These are phyloP conservation scores for Heliocidaris tuberculata DNA, from an alignment of 35 echinoderm and acorn worm genomes.

Conservation along the genomic window DNA sequence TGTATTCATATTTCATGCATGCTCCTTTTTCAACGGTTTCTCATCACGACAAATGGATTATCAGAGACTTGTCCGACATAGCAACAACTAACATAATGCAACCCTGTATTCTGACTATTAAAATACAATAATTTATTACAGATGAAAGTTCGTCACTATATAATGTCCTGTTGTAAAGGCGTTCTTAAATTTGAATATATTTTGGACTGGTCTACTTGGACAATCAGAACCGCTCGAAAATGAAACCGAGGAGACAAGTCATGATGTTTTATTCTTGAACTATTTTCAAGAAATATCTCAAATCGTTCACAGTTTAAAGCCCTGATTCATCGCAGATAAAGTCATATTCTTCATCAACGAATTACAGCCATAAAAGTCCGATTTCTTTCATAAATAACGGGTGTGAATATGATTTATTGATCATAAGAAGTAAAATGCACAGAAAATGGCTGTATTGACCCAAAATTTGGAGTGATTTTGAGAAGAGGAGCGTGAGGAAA, in stretches of 20 bases:
- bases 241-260: background rate
- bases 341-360: slow-evolving; percentile 10
- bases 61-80: too few species aligned
- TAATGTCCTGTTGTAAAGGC: too few species aligned
- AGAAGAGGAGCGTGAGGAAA: slow-evolving; percentile 14
- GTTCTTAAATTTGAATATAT: too few species aligned
- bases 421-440: slow-evolving; percentile 34
- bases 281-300: background rate
- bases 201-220: too few species aligned
- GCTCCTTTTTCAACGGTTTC: too few species aligned
- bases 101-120: too few species aligned
- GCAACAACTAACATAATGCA: too few species aligned
- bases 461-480: background rate
- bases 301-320: background rate
- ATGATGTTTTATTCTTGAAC: background rate
- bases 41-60: too few species aligned
- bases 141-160: too few species aligned
- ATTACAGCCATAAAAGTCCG: slow-evolving; percentile 26
- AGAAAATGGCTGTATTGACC: slow-evolving; percentile 30
- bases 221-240: too few species aligned
- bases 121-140: too few species aligned
- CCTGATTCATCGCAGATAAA: slow-evolving; percentile 11
- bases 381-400: slow-evolving; percentile 16
- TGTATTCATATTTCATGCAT: too few species aligned
- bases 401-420: slow-evolving; percentile 18